Percentiles rank a stretch among this genome's conserved stretches.
phyloP scores from a whole-genome alignment of 2,113 vertebrate genomes.

The Callionymus lyra region DNA sequence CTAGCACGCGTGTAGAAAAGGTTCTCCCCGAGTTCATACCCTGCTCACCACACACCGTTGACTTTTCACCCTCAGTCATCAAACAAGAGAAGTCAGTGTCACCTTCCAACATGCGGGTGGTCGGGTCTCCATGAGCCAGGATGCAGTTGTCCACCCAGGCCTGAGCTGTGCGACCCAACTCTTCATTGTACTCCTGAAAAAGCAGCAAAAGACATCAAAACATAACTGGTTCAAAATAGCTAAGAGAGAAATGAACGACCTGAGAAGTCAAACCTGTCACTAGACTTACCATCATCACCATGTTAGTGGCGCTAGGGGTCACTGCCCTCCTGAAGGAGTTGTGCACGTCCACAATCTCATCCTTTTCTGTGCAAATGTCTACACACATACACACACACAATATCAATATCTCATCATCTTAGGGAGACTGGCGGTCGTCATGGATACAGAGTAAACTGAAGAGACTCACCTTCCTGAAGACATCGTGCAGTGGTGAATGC shows the following conservation, averaged over 20 bases:
- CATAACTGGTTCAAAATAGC: too few species aligned
- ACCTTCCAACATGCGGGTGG: constrained; percentile 40
- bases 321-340: constrained; percentile 53
- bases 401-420: background rate
- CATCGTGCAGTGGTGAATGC: too few species aligned
- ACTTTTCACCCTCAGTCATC: too few species aligned
- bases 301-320: constrained; percentile 43
- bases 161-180: constrained; percentile 36
- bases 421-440: too few species aligned
- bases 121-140: constrained; percentile 36
- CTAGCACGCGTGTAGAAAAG: constrained; percentile 20
- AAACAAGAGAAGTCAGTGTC: background rate
- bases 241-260: background rate
- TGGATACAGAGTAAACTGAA: too few species aligned
- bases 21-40: constrained; percentile 57
- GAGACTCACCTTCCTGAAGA: too few species aligned
- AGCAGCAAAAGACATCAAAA: background rate
- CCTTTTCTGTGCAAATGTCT: constrained; percentile 39
- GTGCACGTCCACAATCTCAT: constrained; percentile 47
- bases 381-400: constrained; percentile 3
- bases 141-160: constrained; percentile 52
- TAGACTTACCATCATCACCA: constrained; percentile 60
- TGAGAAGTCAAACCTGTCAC: too few species aligned
- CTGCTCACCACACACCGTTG: constrained; percentile 21
- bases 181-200: constrained; percentile 40